Evolutionary conservation across 1,140 invertebrate genomes (phyloP).

Genomic region (Atta texana): DNA sequence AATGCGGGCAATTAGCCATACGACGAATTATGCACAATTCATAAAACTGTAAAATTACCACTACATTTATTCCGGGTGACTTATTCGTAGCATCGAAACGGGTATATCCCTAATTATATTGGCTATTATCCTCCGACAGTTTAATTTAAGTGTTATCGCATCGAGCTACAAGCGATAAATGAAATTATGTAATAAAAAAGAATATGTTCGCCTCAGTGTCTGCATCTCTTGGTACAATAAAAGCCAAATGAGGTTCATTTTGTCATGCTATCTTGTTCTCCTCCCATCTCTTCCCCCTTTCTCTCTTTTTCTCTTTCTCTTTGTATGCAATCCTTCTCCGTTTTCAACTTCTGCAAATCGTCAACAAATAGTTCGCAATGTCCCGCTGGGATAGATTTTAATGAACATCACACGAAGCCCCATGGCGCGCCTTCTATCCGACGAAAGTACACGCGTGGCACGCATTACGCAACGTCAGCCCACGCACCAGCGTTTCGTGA

Average conservation of each 20-base stretch:
- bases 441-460: slow-evolving; percentile 38
- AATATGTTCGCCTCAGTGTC: background rate
- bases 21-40: slow-evolving; percentile 3
- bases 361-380: slow-evolving; percentile 78
- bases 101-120: slow-evolving; percentile 27
- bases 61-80: slow-evolving; percentile 4
- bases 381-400: slow-evolving; percentile 73
- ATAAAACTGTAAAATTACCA: slow-evolving; percentile 43
- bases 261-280: background rate
- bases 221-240: slow-evolving; percentile 61
- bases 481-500: slow-evolving; percentile 47
- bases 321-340: slow-evolving; percentile 1
- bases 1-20: slow-evolving; percentile 15
- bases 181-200: slow-evolving; percentile 9
- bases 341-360: slow-evolving; percentile 67
- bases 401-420: slow-evolving; percentile 68
- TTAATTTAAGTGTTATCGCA: slow-evolving; percentile 26
- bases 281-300: background rate
- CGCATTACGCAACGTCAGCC: slow-evolving; percentile 48
- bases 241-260: slow-evolving; percentile 63
- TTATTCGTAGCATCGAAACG: background rate
- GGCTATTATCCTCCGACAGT: background rate
- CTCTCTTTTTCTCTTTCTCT: background rate
- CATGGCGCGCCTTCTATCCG: background rate
- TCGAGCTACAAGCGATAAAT: background rate